phyloP scores from a whole-genome alignment of 2,888 invertebrate genomes.

The Xestia c-nigrum region DNA sequence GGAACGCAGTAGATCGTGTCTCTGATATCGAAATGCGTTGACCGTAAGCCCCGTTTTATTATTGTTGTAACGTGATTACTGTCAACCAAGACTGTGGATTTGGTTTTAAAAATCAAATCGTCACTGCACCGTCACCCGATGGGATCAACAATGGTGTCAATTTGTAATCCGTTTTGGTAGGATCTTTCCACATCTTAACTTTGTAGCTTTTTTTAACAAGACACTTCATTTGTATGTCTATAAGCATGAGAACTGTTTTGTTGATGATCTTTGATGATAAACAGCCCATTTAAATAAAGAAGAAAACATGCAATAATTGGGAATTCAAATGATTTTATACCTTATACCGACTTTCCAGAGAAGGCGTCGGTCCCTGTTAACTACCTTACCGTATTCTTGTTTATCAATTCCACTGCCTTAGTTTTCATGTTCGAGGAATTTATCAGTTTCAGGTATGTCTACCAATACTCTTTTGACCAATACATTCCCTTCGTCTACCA shows the following conservation, averaged over 20 bases:
- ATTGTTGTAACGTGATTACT: slow-evolving; percentile 89
- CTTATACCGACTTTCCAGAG: background rate
- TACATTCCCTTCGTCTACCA: background rate
- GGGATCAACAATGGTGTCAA: slow-evolving; percentile 69
- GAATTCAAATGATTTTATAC: background rate
- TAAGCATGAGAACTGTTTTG: slow-evolving; percentile 42
- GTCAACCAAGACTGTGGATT: slow-evolving; percentile 83
- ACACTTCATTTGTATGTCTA: slow-evolving; percentile 6
- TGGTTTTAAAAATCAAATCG: slow-evolving; percentile 76
- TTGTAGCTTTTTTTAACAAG: slow-evolving; percentile 44
- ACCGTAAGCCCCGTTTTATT: slow-evolving; percentile 88
- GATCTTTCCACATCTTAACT: slow-evolving; percentile 47
- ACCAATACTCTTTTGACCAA: background rate
- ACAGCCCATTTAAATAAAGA: background rate
- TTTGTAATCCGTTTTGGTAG: slow-evolving; percentile 72
- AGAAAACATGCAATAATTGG: background rate
- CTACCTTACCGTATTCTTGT: background rate
- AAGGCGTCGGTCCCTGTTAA: background rate
- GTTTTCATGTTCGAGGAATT: background rate
- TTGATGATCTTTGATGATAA: slow-evolving; percentile 7
- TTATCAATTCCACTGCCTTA: background rate
- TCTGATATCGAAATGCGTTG: slow-evolving; percentile 88
- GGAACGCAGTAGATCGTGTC: slow-evolving; percentile 86
- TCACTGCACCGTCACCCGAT: slow-evolving; percentile 74
- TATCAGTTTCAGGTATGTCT: background rate